A percentile compares a stretch with the other conserved stretches of the same genome.
Evolutionary conservation across 2,113 vertebrate species (phyloP).

Genomic region (Hyperopisus bebe): DNA sequence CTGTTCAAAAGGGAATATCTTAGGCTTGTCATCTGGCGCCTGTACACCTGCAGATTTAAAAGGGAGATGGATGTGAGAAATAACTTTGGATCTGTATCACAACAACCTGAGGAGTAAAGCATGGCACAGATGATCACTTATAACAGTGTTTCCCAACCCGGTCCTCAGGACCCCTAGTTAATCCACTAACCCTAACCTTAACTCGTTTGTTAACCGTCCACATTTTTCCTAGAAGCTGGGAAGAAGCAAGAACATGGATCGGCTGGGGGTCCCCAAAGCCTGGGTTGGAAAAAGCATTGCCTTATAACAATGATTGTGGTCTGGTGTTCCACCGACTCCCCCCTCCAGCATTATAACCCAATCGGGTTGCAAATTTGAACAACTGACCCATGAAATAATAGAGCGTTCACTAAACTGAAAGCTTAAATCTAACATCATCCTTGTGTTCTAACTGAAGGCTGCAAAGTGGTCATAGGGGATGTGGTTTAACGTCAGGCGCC

Average conservation of each 20-base stretch:
- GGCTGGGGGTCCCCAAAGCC: too few species aligned
- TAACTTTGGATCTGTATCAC: not conserved
- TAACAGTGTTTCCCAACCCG: not conserved
- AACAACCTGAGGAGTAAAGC: not conserved
- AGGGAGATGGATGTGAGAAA: not conserved
- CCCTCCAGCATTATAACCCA: not conserved
- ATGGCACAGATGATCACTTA: not conserved
- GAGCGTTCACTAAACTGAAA: too few species aligned
- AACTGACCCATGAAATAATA: not conserved
- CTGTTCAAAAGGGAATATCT: conserved; percentile 29
- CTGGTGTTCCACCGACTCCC: not conserved
- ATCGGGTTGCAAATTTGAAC: not conserved
- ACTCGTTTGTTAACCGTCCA: too few species aligned
- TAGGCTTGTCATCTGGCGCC: not conserved
- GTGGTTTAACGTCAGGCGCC: not conserved
- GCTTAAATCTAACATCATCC: not conserved
- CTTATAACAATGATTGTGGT: not conserved
- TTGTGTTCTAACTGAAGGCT: not conserved
- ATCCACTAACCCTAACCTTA: too few species aligned
- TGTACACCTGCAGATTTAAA: not conserved
- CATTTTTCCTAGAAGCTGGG: not conserved
- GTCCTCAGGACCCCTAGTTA: not conserved
- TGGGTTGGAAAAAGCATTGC: not conserved
- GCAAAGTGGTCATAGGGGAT: not conserved
- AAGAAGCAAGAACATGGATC: not conserved